Evolutionary conservation across 1,140 invertebrate genomes (phyloP), one percentile per base, ranked within the genome.

Genomic region (Neodiprion pinetum): DNA sequence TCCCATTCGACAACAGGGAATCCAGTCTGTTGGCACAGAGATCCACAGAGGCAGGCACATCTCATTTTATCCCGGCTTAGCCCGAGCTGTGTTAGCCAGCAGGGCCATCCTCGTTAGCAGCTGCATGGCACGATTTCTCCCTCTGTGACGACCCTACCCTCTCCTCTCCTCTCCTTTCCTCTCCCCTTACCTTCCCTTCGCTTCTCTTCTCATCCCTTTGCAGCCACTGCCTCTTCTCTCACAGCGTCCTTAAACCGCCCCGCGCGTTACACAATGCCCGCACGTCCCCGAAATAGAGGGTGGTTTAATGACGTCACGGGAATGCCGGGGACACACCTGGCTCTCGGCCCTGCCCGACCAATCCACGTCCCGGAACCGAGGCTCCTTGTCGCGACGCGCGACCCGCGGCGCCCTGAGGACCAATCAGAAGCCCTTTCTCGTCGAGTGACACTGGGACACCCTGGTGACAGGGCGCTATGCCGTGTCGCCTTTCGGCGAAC

Each of bases 71-170:
- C 28, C 28, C 5, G 53, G 53, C 53, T 61, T 61, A 61, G 53
- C 53, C n/a, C 11, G 53, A 17, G n/a, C n/a, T 61, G 53, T 5
- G 53, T 61, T 61, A 17, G 28, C 28, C 28, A 40, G 28, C n/a
- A 61, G 53, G 53, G 53, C 53, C 53, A 61, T 61, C 53, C 53
- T 61, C n/a, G 53, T 61, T 61, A 61, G 53, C 53, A 61, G 53
- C 53, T 61, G 53, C 53, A 61, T 9, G n/a, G 53, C 53, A 61
- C 53, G 53, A 61, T 61, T 40, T 61, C 53, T 61, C 53, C 53
- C 53, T 61, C 53, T 61, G 53, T 8, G n/a, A 12, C 53, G 53
- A 61, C 53, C 11, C 11, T 40, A 1, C 5, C 53, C 53, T 61
- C 53, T 61, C 53, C 11, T 12, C 53, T 61, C 53, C 53, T n/a